Base-by-base conservation (phyloP, 2,888 invertebrate species). In the Platycheirus albimanus region DNA sequence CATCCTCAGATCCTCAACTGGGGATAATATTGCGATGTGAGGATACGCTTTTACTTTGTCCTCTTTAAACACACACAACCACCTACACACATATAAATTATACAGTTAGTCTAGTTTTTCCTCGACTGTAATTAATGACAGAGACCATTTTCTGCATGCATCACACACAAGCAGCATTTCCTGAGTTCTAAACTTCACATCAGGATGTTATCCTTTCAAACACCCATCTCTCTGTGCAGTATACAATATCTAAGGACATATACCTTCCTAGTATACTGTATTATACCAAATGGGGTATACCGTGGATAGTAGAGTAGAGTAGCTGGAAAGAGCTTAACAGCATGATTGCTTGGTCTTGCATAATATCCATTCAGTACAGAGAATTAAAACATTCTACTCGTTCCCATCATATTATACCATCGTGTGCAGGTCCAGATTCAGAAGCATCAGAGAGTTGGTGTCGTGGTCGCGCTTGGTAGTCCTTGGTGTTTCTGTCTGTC, bases 341-440 rank as follows among this genome's bases (percentile, higher is more conserved):
- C 63, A 83, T 83, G 83, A 83, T 83, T 83, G 83, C 78, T 83
- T 78, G 83, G 78, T 78, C 83, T 83, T 83, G 81, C 81, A 83
- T 83, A 83, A 77, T 83, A 83, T 83, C 81, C 77, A 77, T 83
- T 83, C 78, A 78, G 64, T 69, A 69, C 83, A 74, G 78, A 78
- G 74, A 78, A 83, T 83, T 83, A 78, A 78, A 78, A 78, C 83
- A 83, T 83, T 63, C 78, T 56, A 61, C 75, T 52, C 72, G 4
- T 43, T 56, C 61, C 45, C n/a, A n/a, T n/a, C n/a, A n/a, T n/a
- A 49, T 43, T 13, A n/a, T 19, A 19, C 6, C 5, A 33, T 33
- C 30, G 38, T 10, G 33, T 17, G 15, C 11, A 30, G 41, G 58
- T 58, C 58, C 58, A 58, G 58, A 41, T 58, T 58, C 41, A 58